Conservation (phyloP, 2,797 vertebrate genomes). For the Morus bassanus region DNA sequence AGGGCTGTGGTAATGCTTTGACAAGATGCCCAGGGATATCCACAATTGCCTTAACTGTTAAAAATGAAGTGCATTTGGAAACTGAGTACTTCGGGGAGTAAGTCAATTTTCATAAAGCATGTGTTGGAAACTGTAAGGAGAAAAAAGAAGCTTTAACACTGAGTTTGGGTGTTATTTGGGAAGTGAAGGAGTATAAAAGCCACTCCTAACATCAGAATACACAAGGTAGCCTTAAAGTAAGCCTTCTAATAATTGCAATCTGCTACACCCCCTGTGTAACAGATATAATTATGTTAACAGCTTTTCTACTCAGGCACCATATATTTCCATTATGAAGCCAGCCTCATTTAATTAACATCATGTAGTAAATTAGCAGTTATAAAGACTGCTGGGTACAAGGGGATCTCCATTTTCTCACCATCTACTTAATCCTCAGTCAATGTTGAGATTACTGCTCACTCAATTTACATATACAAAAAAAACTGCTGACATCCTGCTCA, state of each 20-base stretch:
- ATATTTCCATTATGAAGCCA: constrained; percentile 74
- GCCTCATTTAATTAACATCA: constrained; percentile 77
- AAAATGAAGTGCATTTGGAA: constrained; percentile 33
- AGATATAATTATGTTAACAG: constrained; percentile 76
- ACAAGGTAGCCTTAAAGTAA: constrained; percentile 47
- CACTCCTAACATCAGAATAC: constrained; percentile 33
- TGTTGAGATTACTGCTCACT: constrained; percentile 67
- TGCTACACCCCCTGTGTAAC: constrained; percentile 66
- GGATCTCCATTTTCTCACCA: constrained; percentile 74
- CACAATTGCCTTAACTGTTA: not conserved
- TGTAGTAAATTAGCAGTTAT: constrained; percentile 78
- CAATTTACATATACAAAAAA: constrained; percentile 60
- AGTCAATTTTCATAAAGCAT: constrained; percentile 9
- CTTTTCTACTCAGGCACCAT: constrained; percentile 70
- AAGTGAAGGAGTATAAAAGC: constrained; percentile 56
- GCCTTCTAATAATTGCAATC: constrained; percentile 74
- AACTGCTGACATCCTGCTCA: not conserved
- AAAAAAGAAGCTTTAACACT: not conserved
- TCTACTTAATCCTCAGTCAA: constrained; percentile 75
- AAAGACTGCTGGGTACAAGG: constrained; percentile 69
- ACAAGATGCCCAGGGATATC: constrained; percentile 13
- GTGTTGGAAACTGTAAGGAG: not conserved
- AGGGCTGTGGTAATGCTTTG: constrained; percentile 18
- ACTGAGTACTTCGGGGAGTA: not conserved
- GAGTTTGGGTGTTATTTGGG: not conserved